phyloP scores from a whole-genome alignment of 2,113 vertebrate species.

The Seriola dumerili region DNA sequence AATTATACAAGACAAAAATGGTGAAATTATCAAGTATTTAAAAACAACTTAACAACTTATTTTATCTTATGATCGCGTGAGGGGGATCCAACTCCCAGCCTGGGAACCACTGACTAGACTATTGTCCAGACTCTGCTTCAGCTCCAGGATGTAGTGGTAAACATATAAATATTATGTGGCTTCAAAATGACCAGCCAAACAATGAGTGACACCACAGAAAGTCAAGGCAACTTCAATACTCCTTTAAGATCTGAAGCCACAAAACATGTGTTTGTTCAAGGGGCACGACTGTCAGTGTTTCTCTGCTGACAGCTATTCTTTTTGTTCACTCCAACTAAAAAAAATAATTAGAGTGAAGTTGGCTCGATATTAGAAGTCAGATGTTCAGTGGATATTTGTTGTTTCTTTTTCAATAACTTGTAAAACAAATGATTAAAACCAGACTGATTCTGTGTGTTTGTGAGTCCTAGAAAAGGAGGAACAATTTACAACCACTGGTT shows the following conservation, averaged over 20 bases:
- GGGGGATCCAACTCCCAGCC: too few species aligned
- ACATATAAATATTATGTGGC: constrained; percentile 28
- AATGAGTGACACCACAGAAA: constrained; percentile 23
- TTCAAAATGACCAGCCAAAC: constrained; percentile 4
- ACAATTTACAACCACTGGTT: constrained; percentile 44
- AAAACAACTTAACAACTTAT: too few species aligned
- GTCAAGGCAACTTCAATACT: constrained; percentile 5
- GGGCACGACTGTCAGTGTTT: background rate
- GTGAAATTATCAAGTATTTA: too few species aligned
- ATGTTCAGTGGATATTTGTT: constrained; percentile 35
- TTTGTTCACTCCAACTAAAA: constrained; percentile 46
- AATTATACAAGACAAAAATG: too few species aligned
- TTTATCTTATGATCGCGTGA: too few species aligned
- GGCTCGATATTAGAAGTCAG: constrained; percentile 34
- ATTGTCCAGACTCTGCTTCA: background rate
- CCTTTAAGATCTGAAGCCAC: constrained; percentile 17
- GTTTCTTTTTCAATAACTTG: constrained; percentile 44
- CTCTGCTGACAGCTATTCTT: constrained; percentile 38
- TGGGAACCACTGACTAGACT: too few species aligned
- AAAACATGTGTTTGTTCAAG: constrained; percentile 37
- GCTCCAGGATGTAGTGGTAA: background rate
- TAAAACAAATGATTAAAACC: constrained; percentile 32
- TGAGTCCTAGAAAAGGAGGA: constrained; percentile 20
- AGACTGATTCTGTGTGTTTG: constrained; percentile 34
- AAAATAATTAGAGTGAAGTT: constrained; percentile 30